Conservation (phyloP, 2,113 vertebrate species). For the Anser cygnoides region DNA sequence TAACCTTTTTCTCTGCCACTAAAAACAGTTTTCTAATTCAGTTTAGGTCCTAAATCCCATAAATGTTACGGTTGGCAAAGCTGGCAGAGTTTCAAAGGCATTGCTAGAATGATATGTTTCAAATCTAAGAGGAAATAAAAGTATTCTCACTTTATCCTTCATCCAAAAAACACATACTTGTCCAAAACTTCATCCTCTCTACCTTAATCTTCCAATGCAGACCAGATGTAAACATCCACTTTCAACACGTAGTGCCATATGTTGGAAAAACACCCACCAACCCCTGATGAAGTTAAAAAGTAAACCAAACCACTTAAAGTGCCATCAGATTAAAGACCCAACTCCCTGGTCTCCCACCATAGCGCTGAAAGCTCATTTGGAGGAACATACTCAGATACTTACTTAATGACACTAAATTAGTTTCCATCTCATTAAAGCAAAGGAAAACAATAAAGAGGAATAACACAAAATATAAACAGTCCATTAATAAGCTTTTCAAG, state of each 20-base stretch:
- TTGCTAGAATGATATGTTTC: slow-evolving; percentile 68
- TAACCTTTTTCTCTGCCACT: slow-evolving; percentile 72
- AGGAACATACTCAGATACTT: slow-evolving; percentile 30
- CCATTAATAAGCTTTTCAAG: slow-evolving; percentile 2
- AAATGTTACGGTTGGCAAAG: slow-evolving; percentile 62
- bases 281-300: background rate
- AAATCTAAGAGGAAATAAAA: slow-evolving; percentile 66
- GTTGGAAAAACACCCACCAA: slow-evolving; percentile 34
- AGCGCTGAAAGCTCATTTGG: background rate
- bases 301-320: background rate
- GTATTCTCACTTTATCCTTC: slow-evolving; percentile 66
- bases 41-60: slow-evolving; percentile 67
- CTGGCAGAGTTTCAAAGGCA: slow-evolving; percentile 67
- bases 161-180: slow-evolving; percentile 62
- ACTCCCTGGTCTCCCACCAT: background rate
- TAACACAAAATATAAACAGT: slow-evolving; percentile 36
- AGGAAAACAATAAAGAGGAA: slow-evolving; percentile 23
- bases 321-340: background rate
- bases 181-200: slow-evolving; percentile 54
- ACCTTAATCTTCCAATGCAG: slow-evolving; percentile 64
- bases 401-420: slow-evolving; percentile 36
- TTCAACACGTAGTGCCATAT: slow-evolving; percentile 32
- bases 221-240: slow-evolving; percentile 59
- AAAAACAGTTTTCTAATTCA: slow-evolving; percentile 74
- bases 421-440: slow-evolving; percentile 25